Evolutionary conservation across 2,888 invertebrate genomes (phyloP).

Genomic region (Habrosyne pyritoides): DNA sequence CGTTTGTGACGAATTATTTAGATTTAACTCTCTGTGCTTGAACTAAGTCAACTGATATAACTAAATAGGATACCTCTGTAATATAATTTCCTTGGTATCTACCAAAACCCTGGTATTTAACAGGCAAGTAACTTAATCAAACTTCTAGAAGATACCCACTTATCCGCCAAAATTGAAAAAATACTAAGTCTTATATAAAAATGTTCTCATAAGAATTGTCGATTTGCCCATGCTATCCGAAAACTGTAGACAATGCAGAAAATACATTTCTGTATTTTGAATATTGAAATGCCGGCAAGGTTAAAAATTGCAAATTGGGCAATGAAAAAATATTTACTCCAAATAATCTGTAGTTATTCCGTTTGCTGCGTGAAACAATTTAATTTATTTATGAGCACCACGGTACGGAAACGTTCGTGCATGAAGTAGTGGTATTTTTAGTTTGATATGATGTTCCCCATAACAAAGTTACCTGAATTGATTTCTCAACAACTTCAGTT

Average conservation of each 20-base stretch:
- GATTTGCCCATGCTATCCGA: background rate
- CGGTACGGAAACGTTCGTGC: background rate
- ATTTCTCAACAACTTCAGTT: no score
- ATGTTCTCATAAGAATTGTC: background rate
- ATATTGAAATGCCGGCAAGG: background rate
- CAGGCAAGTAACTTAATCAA: background rate
- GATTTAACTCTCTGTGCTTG: background rate
- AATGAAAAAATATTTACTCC: background rate
- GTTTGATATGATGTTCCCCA: background rate
- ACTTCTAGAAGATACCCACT: no score
- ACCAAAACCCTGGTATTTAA: no score
- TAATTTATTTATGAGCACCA: background rate
- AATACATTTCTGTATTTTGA: background rate
- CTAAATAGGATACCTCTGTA: background rate
- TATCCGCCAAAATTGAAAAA: background rate
- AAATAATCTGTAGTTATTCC: conserved; percentile 2
- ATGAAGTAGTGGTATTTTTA: background rate
- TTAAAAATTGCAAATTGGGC: background rate
- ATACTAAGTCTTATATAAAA: background rate
- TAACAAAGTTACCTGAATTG: no score
- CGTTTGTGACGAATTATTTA: conserved; percentile 1
- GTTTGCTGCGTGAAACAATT: background rate
- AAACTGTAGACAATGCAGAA: background rate
- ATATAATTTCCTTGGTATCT: background rate
- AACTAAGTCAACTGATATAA: background rate